Evolutionary conservation across 1,140 invertebrate species (phyloP).

Genomic region (Antheraea pernyi): DNA sequence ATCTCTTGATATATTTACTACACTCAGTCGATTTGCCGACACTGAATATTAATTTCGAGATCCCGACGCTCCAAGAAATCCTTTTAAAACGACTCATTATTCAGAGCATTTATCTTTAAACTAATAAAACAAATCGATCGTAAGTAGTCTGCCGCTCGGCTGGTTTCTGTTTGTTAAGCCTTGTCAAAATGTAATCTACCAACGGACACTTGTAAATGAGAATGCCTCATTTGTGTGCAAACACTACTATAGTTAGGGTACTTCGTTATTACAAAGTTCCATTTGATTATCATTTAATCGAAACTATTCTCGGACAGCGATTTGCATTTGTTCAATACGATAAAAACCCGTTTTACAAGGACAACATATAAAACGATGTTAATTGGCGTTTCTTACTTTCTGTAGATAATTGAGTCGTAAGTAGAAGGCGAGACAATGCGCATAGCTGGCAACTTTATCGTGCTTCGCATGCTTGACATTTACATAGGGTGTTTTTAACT

Average conservation of each 20-base stretch:
- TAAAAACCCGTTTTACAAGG: constrained; percentile 27
- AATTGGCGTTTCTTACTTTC: constrained; percentile 47
- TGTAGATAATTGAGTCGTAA: constrained; percentile 51
- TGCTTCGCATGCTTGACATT: constrained; percentile 33
- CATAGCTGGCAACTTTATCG: constrained; percentile 38
- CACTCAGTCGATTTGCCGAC: no score
- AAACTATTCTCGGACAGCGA: constrained; percentile 18
- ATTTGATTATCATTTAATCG: constrained; percentile 1
- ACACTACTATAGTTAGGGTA: neutral
- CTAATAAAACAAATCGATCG: constrained; percentile 37
- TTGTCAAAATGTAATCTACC: constrained; percentile 42
- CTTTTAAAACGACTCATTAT: constrained; percentile 4
- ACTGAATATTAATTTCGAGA: neutral
- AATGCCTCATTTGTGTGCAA: constrained; percentile 31
- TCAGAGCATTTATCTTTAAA: constrained; percentile 32
- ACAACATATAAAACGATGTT: constrained; percentile 47
- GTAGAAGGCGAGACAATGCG: constrained; percentile 43
- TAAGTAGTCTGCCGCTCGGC: constrained; percentile 24
- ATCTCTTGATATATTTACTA: no score
- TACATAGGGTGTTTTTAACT: constrained; percentile 29
- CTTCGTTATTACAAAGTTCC: neutral
- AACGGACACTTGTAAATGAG: constrained; percentile 46
- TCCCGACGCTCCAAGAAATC: neutral
- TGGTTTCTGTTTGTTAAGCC: constrained; percentile 42
- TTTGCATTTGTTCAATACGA: constrained; percentile 19